Evolutionary conservation across 2,888 invertebrate species (phyloP).

Genomic region (Archips xylosteana): DNA sequence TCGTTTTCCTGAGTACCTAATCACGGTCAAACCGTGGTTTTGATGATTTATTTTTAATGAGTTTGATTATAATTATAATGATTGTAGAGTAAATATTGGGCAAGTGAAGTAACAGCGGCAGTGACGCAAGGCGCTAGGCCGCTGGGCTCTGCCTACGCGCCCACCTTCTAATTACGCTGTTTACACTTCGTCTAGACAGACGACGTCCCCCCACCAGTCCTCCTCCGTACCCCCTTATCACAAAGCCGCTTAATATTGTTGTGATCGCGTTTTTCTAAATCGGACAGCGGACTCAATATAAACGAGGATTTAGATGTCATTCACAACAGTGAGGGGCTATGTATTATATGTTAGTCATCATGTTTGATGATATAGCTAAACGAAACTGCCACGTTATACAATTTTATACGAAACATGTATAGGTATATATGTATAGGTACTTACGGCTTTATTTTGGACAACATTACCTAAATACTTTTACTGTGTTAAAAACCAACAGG

Average conservation of each 20-base stretch:
- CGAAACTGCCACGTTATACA: neutral
- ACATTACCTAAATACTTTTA: too few species aligned
- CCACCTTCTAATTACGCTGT: slow-evolving; percentile 77
- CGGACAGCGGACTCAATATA: slow-evolving; percentile 9
- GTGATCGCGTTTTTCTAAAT: slow-evolving; percentile 30
- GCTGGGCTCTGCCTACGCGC: slow-evolving; percentile 68
- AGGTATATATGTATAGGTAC: neutral
- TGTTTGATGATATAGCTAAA: neutral
- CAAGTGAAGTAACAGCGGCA: slow-evolving; percentile 26
- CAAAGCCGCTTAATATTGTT: slow-evolving; percentile 55
- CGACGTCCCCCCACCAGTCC: slow-evolving; percentile 64
- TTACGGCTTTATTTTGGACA: neutral
- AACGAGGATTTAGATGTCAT: neutral
- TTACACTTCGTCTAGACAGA: slow-evolving; percentile 79
- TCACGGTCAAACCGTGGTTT: neutral
- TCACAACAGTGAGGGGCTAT: neutral
- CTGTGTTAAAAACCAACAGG: too few species aligned
- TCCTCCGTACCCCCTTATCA: slow-evolving; percentile 57
- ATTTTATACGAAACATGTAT: neutral
- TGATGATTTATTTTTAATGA: too few species aligned
- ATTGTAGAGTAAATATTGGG: slow-evolving; percentile 10
- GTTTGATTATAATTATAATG: neutral
- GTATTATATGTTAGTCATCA: neutral
- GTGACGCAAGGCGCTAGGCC: slow-evolving; percentile 60
- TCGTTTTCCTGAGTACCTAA: neutral